phyloP scores from a whole-genome alignment of 2,113 vertebrate species.

The Taurulus bubalis region DNA sequence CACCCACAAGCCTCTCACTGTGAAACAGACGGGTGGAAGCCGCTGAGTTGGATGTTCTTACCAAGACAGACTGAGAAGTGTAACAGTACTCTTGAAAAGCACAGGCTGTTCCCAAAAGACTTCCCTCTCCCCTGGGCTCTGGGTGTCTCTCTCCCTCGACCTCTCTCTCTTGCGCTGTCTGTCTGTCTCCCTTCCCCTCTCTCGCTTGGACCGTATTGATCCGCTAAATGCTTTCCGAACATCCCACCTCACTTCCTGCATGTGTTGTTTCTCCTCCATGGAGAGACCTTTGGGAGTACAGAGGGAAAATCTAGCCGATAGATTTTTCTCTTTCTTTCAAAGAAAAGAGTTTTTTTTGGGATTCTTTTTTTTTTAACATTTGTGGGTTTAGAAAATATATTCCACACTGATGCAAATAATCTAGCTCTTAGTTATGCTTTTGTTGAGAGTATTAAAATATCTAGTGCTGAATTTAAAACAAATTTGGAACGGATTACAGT shows the following conservation, averaged over 20 bases:
- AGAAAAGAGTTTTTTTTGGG: neutral
- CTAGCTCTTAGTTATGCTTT: neutral
- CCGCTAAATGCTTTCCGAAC: slow-evolving; percentile 82
- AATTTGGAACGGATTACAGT: neutral
- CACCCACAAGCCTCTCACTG: slow-evolving; percentile 24
- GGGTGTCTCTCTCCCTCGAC: slow-evolving; percentile 61
- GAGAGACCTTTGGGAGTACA: slow-evolving; percentile 79
- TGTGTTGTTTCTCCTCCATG: slow-evolving; percentile 82
- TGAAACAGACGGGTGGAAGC: slow-evolving; percentile 60
- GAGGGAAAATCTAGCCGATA: slow-evolving; percentile 83
- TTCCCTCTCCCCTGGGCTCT: slow-evolving; percentile 65
- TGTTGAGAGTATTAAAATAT: neutral
- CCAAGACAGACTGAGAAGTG: slow-evolving; percentile 75
- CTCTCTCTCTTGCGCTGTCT: slow-evolving; percentile 43
- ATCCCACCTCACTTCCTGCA: slow-evolving; percentile 85
- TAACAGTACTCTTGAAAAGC: slow-evolving; percentile 85
- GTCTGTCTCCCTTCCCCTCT: slow-evolving; percentile 70
- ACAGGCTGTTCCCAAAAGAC: slow-evolving; percentile 77
- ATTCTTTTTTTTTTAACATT: slow-evolving; percentile 24
- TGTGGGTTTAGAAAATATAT: slow-evolving; percentile 23
- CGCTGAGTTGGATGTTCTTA: slow-evolving; percentile 82
- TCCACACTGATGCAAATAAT: neutral
- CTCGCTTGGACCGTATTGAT: slow-evolving; percentile 79
- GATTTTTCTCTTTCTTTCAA: slow-evolving; percentile 64
- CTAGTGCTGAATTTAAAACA: neutral